phyloP scores from a whole-genome alignment of 2,113 vertebrate genomes.

The Pluvianellus socialis region DNA sequence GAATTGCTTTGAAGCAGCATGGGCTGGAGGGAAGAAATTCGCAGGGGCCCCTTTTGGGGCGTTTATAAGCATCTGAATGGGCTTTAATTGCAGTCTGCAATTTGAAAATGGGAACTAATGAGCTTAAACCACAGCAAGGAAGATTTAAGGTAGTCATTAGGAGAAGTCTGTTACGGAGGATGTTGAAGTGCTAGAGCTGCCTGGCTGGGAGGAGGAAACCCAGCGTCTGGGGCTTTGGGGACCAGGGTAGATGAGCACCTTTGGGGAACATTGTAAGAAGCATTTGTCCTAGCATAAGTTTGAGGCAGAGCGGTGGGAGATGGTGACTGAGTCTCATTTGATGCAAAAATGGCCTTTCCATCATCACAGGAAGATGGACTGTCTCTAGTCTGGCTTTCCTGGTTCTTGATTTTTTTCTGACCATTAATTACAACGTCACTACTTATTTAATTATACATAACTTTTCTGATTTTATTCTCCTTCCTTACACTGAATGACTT shows the following conservation, averaged over 20 bases:
- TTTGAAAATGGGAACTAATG: background rate
- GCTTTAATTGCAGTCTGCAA: background rate
- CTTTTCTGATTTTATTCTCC: background rate
- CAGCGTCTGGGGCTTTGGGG: accelerated
- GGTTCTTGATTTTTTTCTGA: background rate
- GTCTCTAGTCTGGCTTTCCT: background rate
- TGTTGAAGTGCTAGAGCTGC: background rate
- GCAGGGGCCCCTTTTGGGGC: background rate
- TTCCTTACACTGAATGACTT: accelerated
- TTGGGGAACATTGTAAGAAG: background rate
- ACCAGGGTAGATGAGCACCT: background rate
- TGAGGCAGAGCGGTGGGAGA: background rate
- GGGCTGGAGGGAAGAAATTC: background rate
- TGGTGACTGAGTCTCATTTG: background rate
- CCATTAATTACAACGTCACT: background rate
- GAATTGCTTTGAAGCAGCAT: background rate
- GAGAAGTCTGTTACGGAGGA: background rate
- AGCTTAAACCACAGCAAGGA: background rate
- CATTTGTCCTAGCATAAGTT: background rate
- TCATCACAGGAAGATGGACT: background rate
- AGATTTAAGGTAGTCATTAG: background rate
- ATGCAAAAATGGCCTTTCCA: background rate
- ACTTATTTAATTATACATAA: background rate
- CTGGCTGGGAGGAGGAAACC: background rate
- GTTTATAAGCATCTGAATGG: background rate